Evolutionary conservation across 2,113 vertebrate species (phyloP).

Genomic region (Petromus typicus): DNA sequence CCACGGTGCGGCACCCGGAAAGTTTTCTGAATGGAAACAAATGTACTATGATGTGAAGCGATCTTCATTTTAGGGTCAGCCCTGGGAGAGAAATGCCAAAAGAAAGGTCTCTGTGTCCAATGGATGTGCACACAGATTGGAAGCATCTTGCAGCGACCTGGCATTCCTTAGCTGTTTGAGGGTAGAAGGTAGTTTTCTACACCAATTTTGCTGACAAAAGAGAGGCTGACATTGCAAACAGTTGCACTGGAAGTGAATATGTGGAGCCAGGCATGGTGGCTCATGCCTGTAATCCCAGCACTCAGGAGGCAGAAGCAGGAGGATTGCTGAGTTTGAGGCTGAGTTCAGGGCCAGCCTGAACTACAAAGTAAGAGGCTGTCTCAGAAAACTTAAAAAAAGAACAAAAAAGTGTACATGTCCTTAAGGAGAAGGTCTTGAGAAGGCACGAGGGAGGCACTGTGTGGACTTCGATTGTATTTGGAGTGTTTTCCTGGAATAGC

Average conservation of each 20-base stretch:
- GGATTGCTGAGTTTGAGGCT: too few relatives aligned
- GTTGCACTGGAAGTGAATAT: not conserved
- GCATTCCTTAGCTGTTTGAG: not conserved
- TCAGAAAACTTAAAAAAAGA: too few relatives aligned
- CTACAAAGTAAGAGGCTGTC: too few relatives aligned
- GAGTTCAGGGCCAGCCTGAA: too few relatives aligned
- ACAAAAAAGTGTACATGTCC: not conserved
- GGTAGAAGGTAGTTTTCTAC: not conserved
- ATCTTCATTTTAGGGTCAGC: not conserved
- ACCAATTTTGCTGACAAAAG: not conserved
- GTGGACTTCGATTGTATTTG: not conserved
- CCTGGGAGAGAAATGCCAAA: not conserved
- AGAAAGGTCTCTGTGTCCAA: not conserved
- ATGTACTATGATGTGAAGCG: not conserved
- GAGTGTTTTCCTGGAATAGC: not conserved
- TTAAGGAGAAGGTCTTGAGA: not conserved
- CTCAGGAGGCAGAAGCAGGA: too few relatives aligned
- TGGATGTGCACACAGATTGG: not conserved
- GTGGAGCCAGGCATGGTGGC: too few relatives aligned
- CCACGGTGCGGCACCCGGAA: not conserved
- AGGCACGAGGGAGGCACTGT: not conserved
- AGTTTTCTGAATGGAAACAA: slow-evolving; percentile 33
- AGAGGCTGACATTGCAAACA: not conserved
- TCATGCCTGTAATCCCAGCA: too few relatives aligned
- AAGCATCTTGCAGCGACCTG: not conserved